Evolutionary conservation across 1,140 invertebrate genomes (phyloP), one percentile per base, ranked within the genome.

Genomic region (Pachypsylla venusta): DNA sequence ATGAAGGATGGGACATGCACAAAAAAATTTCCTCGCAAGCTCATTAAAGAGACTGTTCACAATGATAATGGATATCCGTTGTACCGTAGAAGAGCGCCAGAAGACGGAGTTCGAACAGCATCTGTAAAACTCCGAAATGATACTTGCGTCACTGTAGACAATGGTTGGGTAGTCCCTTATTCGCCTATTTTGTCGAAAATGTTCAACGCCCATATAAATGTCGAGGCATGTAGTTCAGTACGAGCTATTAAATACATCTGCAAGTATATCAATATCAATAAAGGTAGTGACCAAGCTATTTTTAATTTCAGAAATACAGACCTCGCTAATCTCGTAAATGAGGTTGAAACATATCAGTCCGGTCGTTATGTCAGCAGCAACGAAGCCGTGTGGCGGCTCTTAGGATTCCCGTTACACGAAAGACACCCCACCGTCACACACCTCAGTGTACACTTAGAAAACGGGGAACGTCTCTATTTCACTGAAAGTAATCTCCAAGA

Each of bases 1-100:
- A 76, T 76, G 74, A 56, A 53, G 25, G 67, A 74, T 59, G 70
- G 69, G 25, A 71, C 70, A 56, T 77, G 75, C 64, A 64, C 69
- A 0, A 76, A 78, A 64, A 28, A 48, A 20, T 75, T 64, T 63
- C 70, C 70, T 39, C 58, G 61, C 64, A 40, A 57, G 12, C 67
- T 74, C 26, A 28, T 61, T 5, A 57, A 60, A 13, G 67, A 71
- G 39, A 75, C 72, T 16, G 55, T 68, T 22, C 69, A 67, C 25
- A 62, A 62, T 5, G 64, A 66, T n/a, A 61, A 71, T 60, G 68
- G 66, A 20, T 72, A 71, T 63, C 70, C 70, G 16, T 26, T 58
- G 22, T 73, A 73, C 59, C 40, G 69, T 5, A 61, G 70, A 53
- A 35, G 69, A 62, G 53, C 19, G 19, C 28, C 61, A 2, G 25